phyloP scores from a whole-genome alignment of 2,113 vertebrate genomes.

The Emydocephalus ijimae region DNA sequence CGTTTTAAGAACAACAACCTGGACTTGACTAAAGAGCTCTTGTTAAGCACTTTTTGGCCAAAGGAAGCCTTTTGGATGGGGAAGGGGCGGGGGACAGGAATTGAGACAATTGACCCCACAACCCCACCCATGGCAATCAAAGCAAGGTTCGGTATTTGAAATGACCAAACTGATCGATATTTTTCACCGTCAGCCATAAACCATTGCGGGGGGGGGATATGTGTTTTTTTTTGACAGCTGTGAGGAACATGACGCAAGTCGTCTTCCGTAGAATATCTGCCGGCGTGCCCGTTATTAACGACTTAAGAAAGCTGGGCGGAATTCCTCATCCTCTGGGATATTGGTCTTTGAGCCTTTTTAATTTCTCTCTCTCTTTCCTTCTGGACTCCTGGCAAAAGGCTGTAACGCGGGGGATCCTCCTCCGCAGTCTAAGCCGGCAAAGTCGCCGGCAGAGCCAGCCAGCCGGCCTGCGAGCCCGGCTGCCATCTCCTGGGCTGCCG shows the following conservation, averaged over 20 bases:
- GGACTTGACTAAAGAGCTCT: background rate
- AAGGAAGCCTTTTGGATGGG: background rate
- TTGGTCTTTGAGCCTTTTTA: background rate
- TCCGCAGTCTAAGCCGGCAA: background rate
- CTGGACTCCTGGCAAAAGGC: background rate
- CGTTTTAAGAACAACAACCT: background rate
- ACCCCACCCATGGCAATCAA: background rate
- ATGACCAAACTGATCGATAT: background rate
- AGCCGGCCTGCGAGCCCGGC: fast-evolving
- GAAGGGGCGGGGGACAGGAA: background rate
- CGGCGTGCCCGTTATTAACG: too few species aligned
- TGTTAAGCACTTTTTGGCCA: background rate
- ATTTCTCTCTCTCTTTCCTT: background rate
- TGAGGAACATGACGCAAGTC: background rate
- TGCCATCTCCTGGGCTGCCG: background rate
- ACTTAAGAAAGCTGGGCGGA: background rate
- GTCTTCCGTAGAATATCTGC: background rate
- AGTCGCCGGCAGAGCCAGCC: background rate
- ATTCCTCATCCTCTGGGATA: background rate
- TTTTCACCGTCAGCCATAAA: background rate
- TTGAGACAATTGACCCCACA: background rate
- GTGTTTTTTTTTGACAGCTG: background rate
- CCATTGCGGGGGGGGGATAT: background rate
- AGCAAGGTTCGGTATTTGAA: background rate
- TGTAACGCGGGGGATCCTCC: too few species aligned